Percentiles rank a stretch among this genome's conserved stretches.
These are phyloP conservation scores for Suricata suricatta DNA, from an alignment of 2,113 vertebrate genomes.

Conservation along the genomic window DNA sequence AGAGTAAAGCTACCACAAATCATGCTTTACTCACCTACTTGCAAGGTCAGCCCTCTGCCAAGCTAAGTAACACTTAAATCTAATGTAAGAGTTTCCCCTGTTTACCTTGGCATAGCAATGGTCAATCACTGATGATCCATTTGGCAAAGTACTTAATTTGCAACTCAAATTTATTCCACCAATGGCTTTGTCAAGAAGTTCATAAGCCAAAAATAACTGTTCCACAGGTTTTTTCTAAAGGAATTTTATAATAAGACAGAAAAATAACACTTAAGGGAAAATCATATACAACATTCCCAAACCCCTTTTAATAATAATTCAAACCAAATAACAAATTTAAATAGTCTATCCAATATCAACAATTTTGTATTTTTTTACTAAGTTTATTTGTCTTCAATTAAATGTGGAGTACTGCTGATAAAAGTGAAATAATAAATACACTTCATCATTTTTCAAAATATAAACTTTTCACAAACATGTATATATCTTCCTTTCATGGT, in stretches of 20 bases:
- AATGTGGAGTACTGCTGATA: neutral
- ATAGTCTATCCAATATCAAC: neutral
- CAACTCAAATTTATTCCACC: constrained; percentile 80
- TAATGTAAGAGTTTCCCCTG: neutral
- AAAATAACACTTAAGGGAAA: neutral
- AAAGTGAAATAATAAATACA: constrained; percentile 17
- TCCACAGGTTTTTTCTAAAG: constrained; percentile 86
- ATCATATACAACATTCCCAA: constrained; percentile 1
- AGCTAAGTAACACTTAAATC: neutral
- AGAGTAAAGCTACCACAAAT: neutral
- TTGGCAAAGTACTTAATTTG: constrained; percentile 72
- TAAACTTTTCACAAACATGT: neutral
- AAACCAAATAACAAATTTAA: constrained; percentile 15
- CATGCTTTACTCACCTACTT: neutral
- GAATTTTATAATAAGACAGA: constrained; percentile 63
- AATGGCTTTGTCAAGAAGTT: constrained; percentile 87
- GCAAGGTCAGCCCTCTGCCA: neutral
- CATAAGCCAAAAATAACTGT: constrained; percentile 86
- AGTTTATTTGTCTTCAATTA: constrained; percentile 4
- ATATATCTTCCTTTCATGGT: neutral
- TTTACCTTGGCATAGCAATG: constrained; percentile 88
- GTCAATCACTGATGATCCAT: constrained; percentile 86
- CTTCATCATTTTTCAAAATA: neutral
- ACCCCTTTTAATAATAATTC: constrained; percentile 18
- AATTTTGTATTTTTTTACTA: neutral